Base-by-base conservation (phyloP, 2,888 invertebrate species). In the Cephonodes hylas region DNA sequence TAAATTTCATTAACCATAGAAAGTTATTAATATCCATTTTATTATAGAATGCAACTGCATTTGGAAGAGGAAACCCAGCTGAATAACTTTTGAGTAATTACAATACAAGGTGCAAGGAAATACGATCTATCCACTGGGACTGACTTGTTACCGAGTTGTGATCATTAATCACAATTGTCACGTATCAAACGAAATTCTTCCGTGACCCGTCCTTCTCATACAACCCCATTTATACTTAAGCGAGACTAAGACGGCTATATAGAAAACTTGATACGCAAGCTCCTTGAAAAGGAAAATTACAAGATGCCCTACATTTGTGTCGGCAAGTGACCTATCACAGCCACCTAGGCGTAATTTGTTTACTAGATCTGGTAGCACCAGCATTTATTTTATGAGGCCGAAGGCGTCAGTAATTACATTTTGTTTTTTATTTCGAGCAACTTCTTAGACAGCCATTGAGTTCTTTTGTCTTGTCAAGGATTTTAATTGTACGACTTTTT, bases 21-120 rank as follows among this genome's bases (percentile, higher is more conserved):
- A n/a, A n/a, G n/a, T n/a, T n/a, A n/a, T n/a, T n/a, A n/a, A n/a
- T n/a, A n/a, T n/a, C n/a, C n/a, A n/a, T n/a, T n/a, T n/a, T n/a
- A n/a, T n/a, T n/a, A n/a, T n/a, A n/a, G n/a, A n/a, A n/a, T n/a
- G n/a, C n/a, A n/a, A n/a, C n/a, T n/a, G 15, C 27, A 31, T 31
- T 18, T 7, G 18, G 31, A 18, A 18, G 27, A 53, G 53, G 53
- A 53, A 53, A 53, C 10, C 27, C 27, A 27, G 27, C 18, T 53
- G 18, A 53, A 31, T 53, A 31, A 53, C 53, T 18, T 45, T 34
- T 31, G 53, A 53, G 18, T 53, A 27, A 53, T 53, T 31, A 31
- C 15, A 53, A 53, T 53, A 53, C 18, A 53, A 53, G 31, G 53
- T 18, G 27, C n/a, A 53, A 53, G 53, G 53, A 53, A 53, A 53